Evolutionary conservation across 2,888 invertebrate species (phyloP).

Genomic region (Ennomos fuscantarius): DNA sequence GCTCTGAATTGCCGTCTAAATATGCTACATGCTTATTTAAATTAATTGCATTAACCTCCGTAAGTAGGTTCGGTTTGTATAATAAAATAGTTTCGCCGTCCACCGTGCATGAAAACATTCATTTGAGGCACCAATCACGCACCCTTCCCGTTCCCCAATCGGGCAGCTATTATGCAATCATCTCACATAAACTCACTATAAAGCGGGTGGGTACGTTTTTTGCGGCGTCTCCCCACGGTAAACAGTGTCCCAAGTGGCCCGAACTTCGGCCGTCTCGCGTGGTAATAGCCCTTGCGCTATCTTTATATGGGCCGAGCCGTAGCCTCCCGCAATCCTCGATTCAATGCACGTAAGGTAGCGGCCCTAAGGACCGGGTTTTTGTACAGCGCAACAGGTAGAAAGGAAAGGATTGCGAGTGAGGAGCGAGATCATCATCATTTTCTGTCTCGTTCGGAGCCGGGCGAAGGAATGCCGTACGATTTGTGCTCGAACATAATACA

Average conservation of each 20-base stretch:
- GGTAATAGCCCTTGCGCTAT: slow-evolving; percentile 81
- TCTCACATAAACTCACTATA: slow-evolving; percentile 53
- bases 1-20: too few species aligned
- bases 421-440: slow-evolving; percentile 67
- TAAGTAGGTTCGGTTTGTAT: background rate
- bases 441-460: slow-evolving; percentile 66
- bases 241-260: slow-evolving; percentile 68
- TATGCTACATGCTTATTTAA: too few species aligned
- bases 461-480: slow-evolving; percentile 84
- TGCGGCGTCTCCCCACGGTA: slow-evolving; percentile 72
- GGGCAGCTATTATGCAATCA: slow-evolving; percentile 76
- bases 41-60: too few species aligned
- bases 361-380: slow-evolving; percentile 84
- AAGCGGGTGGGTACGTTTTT: slow-evolving; percentile 65
- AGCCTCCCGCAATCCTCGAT: slow-evolving; percentile 81
- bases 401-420: slow-evolving; percentile 82
- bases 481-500: slow-evolving; percentile 78
- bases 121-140: slow-evolving; percentile 65
- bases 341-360: slow-evolving; percentile 85
- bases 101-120: slow-evolving; percentile 17
- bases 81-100: slow-evolving; percentile 1
- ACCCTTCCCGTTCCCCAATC: slow-evolving; percentile 68
- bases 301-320: slow-evolving; percentile 84
- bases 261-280: slow-evolving; percentile 56
- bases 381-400: slow-evolving; percentile 85